Evolutionary conservation across 2,888 invertebrate genomes (phyloP), one percentile per base, ranked within the genome.

Genomic region (Drosophila atripex): DNA sequence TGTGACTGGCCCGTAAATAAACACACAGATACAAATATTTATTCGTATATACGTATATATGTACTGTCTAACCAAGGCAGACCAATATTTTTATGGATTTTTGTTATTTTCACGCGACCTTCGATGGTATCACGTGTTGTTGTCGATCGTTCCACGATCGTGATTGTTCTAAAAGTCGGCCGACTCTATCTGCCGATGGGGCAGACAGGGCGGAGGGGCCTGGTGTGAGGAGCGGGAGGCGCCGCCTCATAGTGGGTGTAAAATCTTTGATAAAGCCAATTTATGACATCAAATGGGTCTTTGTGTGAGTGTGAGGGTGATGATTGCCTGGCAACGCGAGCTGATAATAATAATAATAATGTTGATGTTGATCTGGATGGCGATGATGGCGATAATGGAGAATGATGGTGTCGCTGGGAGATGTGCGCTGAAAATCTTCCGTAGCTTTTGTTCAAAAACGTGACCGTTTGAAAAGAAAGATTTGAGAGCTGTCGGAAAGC

Each of bases 61-160:
- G 32, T 18, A 28, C 35, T 38, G 53, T 25, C n/a, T 25, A 18
- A 7, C 54, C 38, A 25, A 16, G 46, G 53, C 39, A 23, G 47
- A 32, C 39, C 23, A n/a, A 43, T 28, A 46, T 5, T 23, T 46
- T 45, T 16, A 45, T 38, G 30, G 55, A 68, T 66, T 80, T 73
- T 75, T 86, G 80, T 73, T 84, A 72, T 77, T 86, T 74, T 84
- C 87, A 84, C 85, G 82, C 78, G 80, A 82, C 80, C 87, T 86
- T 82, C 87, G 69, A 50, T 23, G 14, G 57, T 52, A 71, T 82
- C 82, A 82, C 82, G 87, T 82, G 82, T 66, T 53, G 54, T 82
- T 86, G 76, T 64, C 85, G 85, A 71, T 69, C 70, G 65, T 70
- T 63, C 65, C 80, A 78, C 80, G 87, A 78, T 87, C 74, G 65